Percentiles rank a stretch among this genome's conserved stretches.
Conservation (phyloP, 35 echinoderm and acorn worm genomes). For the Diadema setosum region DNA sequence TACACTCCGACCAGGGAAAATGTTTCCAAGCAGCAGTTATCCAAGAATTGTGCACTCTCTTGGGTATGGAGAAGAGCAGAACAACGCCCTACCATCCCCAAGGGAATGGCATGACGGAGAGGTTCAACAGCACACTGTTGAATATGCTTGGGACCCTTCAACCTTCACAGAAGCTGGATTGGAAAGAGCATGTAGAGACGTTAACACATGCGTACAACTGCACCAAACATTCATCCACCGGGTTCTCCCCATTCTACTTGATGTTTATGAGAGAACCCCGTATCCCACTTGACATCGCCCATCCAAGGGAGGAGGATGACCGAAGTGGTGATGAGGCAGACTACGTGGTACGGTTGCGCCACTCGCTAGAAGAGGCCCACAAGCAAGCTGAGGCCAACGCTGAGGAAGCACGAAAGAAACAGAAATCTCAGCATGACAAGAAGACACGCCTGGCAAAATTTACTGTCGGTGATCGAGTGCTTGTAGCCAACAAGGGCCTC, state of each 20-base stretch:
- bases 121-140: too few species aligned
- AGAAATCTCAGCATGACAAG: not conserved
- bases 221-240: slow-evolving; percentile 20
- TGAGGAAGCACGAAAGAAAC: too few species aligned
- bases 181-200: not conserved
- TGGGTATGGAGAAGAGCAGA: slow-evolving; percentile 14
- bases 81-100: slow-evolving; percentile 60
- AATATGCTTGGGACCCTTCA: slow-evolving; percentile 31
- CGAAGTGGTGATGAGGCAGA: not conserved
- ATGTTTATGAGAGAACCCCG: slow-evolving; percentile 37
- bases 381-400: too few species aligned
- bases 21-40: too few species aligned
- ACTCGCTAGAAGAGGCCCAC: too few species aligned
- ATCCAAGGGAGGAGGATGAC: not conserved
- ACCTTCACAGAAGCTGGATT: not conserved
- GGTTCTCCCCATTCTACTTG: slow-evolving; percentile 32
- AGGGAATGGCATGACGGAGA: slow-evolving; percentile 38
- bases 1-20: too few species aligned
- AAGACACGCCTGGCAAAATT: not conserved
- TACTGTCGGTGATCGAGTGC: slow-evolving; percentile 3
- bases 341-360: not conserved
- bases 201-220: slow-evolving; percentile 41
- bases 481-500: slow-evolving; percentile 23
- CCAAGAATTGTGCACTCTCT: slow-evolving; percentile 21
- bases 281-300: slow-evolving; percentile 26